These are phyloP conservation scores for Centrocercus urophasianus DNA, from an alignment of 2,113 vertebrate species.

Conservation along the genomic window DNA sequence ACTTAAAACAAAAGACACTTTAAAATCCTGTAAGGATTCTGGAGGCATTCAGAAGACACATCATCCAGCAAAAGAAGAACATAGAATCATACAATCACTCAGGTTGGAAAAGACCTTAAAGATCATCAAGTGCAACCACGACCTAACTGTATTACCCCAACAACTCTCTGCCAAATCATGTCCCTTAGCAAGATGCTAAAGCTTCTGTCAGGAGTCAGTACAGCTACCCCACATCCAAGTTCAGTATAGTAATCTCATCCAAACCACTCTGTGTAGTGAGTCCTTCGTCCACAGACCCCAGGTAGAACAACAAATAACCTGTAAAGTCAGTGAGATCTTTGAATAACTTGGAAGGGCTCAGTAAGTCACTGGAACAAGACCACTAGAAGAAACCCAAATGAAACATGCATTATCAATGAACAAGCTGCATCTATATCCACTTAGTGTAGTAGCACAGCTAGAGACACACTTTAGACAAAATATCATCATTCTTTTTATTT, in stretches of 20 bases:
- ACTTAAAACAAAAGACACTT: not conserved
- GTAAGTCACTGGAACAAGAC: not conserved
- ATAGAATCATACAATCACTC: no score
- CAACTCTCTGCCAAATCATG: no score
- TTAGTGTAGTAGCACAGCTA: not conserved
- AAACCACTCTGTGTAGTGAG: slow-evolving; percentile 27
- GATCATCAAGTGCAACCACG: no score
- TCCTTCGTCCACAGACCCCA: slow-evolving; percentile 44
- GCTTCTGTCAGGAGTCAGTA: not conserved
- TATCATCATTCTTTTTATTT: not conserved
- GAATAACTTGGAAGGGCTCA: not conserved
- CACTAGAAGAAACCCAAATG: not conserved
- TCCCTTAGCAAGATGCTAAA: not conserved
- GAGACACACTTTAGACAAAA: not conserved
- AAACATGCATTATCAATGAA: not conserved
- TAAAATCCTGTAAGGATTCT: not conserved
- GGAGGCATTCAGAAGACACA: not conserved
- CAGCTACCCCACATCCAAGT: not conserved
- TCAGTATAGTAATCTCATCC: not conserved
- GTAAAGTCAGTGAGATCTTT: slow-evolving; percentile 56
- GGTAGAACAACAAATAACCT: slow-evolving; percentile 54
- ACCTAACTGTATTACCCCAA: no score
- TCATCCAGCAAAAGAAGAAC: not conserved
- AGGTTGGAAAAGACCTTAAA: no score
- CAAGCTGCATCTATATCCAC: not conserved